phyloP scores from a whole-genome alignment of 2,113 vertebrate species.

The Stegastes partitus region DNA sequence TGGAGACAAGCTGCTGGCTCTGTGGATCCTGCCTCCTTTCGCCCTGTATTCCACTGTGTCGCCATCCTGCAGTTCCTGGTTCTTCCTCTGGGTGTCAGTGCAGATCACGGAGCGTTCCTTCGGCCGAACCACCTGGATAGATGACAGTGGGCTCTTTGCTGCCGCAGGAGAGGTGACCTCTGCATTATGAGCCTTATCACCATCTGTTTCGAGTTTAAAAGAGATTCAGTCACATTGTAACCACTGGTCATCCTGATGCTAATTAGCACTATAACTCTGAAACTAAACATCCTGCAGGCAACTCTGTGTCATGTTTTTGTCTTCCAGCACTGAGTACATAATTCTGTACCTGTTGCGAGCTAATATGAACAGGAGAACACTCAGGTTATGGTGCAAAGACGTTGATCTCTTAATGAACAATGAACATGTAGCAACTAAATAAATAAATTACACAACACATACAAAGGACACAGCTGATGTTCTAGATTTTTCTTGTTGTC shows the following conservation, averaged over 20 bases:
- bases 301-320: no score
- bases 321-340: no score
- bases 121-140: constrained; percentile 89
- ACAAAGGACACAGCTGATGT: no score
- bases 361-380: no score
- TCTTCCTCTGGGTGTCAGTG: constrained; percentile 73
- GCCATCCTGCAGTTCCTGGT: constrained; percentile 74
- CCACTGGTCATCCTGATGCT: neutral
- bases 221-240: neutral
- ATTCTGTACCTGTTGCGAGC: no score
- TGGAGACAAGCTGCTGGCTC: constrained; percentile 76
- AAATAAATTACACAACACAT: no score
- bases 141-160: constrained; percentile 69
- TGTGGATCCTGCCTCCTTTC: constrained; percentile 67
- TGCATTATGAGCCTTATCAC: constrained; percentile 68
- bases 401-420: no score
- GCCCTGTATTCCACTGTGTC: constrained; percentile 55
- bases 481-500: no score
- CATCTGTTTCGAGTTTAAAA: constrained; percentile 71
- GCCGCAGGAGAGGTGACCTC: constrained; percentile 54
- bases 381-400: no score
- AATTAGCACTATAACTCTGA: neutral
- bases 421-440: no score
- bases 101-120: constrained; percentile 85
- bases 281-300: no score